Base-by-base conservation (phyloP, 2,888 invertebrate genomes). In the Matsumyia berberina region DNA sequence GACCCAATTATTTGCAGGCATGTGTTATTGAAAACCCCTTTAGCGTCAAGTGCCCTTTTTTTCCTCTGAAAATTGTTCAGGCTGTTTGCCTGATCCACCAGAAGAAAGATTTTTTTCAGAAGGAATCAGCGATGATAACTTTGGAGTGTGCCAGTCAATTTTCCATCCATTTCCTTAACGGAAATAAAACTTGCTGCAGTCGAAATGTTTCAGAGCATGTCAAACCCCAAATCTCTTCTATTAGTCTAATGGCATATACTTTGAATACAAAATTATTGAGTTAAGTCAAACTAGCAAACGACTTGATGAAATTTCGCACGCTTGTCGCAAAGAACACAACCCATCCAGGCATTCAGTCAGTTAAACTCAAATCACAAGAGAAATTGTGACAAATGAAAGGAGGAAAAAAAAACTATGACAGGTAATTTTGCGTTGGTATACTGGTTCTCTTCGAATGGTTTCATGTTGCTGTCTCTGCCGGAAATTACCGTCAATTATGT, bases 401-500 rank as follows among this genome's bases (percentile, higher is more conserved):
- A n/a, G n/a, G 49, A 58, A 53, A 31, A 51, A 66, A 58, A 58
- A 17, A 12, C 11, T 29, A 49, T 58, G 53, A 64, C 67, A 60
- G 67, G 67, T 76, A 49, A 76, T 76, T 66, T 58, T 55, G 57
- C 51, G 19, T 35, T 35, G 24, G 39, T 19, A 39, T 11, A 42
- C 42, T 53, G 42, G 33, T 53, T 53, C 64, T 19, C 49, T 49
- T 12, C 33, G 53, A 53, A 64, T 55, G 64, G 57, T 37, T 73
- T 24, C 33, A 42, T 31, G 55, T 64, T 74, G 58, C 42, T 39
- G 11, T 17, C 17, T 55, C 55, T 53, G 67, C 29, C 49, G 83
- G 79, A 79, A 83, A 79, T 83, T 73, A 69, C 79, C 64, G 62
- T 79, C 78, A 83, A 73, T 83, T 79, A 64, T 62, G 69, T 57